Percentiles rank a stretch among this genome's conserved stretches.
Conservation (phyloP, 2,888 invertebrate genomes). For the Anthophora plumipes region DNA sequence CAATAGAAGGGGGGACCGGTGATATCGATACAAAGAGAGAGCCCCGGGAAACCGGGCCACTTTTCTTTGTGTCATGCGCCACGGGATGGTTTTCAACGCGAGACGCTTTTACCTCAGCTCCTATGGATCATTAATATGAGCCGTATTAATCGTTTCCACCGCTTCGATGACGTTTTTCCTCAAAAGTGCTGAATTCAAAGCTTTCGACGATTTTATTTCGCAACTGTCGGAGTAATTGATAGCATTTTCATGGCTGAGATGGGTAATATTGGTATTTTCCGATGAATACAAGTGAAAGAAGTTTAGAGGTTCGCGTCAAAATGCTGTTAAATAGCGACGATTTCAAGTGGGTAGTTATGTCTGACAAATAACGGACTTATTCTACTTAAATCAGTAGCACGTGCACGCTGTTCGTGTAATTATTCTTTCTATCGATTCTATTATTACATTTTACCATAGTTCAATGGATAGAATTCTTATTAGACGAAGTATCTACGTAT, state of each 20-base stretch:
- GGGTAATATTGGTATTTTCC: not conserved
- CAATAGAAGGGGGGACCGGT: slow-evolving; percentile 22
- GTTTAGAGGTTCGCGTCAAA: not conserved
- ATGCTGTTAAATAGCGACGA: not conserved
- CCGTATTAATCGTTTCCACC: not conserved
- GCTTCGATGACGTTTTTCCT: not conserved
- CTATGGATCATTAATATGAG: not conserved
- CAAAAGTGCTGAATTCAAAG: not conserved
- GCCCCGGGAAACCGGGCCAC: not conserved
- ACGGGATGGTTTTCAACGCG: not conserved
- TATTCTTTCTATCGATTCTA: too few relatives aligned
- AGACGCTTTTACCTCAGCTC: not conserved
- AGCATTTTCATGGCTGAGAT: not conserved
- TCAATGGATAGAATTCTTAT: too few relatives aligned
- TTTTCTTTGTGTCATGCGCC: slow-evolving; percentile 1
- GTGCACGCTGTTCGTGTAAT: too few relatives aligned
- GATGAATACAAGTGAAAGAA: not conserved
- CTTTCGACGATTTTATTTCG: not conserved
- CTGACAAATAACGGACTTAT: not conserved
- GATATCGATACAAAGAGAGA: slow-evolving; percentile 21
- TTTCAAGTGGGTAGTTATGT: not conserved
- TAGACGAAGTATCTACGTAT: too few relatives aligned
- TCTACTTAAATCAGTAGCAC: too few relatives aligned
- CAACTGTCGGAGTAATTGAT: not conserved
- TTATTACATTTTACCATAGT: too few relatives aligned